phyloP scores from a whole-genome alignment of 2,113 vertebrate genomes.

The Phyllostomus hastatus region DNA sequence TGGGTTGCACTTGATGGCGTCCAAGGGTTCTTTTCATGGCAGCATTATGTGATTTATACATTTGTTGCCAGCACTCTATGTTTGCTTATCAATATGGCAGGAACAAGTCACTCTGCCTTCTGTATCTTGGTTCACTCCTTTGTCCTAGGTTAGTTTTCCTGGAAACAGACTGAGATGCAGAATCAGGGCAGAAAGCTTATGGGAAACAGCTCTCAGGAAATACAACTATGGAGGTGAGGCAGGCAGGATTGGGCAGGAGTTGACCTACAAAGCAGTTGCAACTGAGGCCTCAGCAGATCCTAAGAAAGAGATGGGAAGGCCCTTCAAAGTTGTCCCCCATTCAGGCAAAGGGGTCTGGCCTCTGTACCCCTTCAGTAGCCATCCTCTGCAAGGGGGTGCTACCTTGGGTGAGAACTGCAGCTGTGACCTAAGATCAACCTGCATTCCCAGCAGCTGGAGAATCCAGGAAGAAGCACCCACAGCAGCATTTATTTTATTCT shows the following conservation, averaged over 20 bases:
- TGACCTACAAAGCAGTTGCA: neutral
- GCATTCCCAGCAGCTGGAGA: neutral
- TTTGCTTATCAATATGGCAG: neutral
- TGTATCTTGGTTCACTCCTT: neutral
- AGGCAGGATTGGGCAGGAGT: neutral
- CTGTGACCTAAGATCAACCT: neutral
- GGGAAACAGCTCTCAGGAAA: neutral
- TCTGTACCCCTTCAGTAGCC: neutral
- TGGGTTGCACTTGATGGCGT: neutral
- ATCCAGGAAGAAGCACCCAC: neutral
- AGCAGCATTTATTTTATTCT: neutral
- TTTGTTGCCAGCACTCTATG: neutral
- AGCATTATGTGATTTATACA: neutral
- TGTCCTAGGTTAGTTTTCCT: neutral
- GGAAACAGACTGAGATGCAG: conserved; percentile 15
- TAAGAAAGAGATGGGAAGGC: neutral
- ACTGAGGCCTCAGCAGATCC: neutral
- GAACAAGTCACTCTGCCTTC: neutral
- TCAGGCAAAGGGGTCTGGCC: neutral
- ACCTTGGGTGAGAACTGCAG: neutral
- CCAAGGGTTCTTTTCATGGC: neutral
- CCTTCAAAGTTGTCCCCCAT: neutral
- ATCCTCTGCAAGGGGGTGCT: neutral
- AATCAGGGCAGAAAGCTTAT: neutral
- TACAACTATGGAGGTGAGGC: neutral